Conservation (phyloP, 1,140 invertebrate genomes). For the Popillia japonica region DNA sequence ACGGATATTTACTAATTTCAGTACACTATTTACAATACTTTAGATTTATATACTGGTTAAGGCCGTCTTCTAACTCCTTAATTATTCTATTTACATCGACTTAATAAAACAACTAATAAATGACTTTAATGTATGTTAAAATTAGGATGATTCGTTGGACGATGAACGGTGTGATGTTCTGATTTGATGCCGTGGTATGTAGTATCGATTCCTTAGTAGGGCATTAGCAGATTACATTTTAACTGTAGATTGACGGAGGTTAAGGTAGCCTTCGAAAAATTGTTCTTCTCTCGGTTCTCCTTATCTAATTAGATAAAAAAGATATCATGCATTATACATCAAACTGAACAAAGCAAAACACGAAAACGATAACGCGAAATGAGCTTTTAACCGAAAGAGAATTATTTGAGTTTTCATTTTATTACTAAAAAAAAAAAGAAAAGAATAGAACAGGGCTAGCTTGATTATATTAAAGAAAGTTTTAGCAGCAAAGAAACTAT, state of each 20-base stretch:
- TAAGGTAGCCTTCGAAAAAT: constrained; percentile 49
- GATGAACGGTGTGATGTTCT: background rate
- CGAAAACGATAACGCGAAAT: background rate
- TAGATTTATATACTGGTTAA: constrained; percentile 14
- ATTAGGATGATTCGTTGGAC: background rate
- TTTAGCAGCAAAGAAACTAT: constrained; percentile 40
- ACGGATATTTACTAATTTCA: background rate
- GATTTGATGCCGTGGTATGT: background rate
- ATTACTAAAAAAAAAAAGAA: constrained; percentile 37
- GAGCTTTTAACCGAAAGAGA: background rate
- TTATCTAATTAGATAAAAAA: constrained; percentile 53
- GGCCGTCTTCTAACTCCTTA: background rate
- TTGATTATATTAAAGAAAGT: constrained; percentile 39
- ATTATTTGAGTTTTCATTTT: background rate
- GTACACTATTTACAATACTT: constrained; percentile 7
- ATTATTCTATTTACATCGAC: constrained; percentile 23
- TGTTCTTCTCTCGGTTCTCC: constrained; percentile 59
- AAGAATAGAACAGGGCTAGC: constrained; percentile 24
- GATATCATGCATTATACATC: constrained; percentile 50
- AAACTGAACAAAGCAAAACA: background rate
- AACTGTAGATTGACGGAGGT: constrained; percentile 57
- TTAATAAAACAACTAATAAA: background rate
- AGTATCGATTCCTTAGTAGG: background rate
- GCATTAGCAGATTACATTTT: constrained; percentile 56
- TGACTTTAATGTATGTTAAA: background rate